Base-by-base conservation (phyloP, 2,113 vertebrate genomes). In the Grus americana region DNA sequence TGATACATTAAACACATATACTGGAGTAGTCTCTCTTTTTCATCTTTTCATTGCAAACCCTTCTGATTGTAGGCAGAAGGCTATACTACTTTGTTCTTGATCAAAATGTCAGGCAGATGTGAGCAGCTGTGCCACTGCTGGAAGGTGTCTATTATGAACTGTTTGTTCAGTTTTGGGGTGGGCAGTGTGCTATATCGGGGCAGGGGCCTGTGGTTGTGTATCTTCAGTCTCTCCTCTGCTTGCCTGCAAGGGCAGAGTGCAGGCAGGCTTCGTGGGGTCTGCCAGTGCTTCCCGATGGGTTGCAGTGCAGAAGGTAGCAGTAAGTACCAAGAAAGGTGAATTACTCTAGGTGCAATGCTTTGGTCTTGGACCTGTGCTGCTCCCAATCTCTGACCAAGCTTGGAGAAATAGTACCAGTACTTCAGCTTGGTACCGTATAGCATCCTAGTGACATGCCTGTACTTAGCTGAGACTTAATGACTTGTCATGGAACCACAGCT, bases 261-360 rank as follows among this genome's bases (percentile, higher is more conserved):
- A 26, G 24, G 11, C 50, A 42, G 80, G 59, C 14, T 40, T 27
- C 0, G 0, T 9, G 20, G 40, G 20, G 0, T 61, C 34, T 89
- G 12, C 5, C 0, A 4, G 34, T 42, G 14, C 36, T 65, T 80
- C 50, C 13, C 2, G 1, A 12, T 13, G 34, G 15, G 16, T 42
- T 59, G 26, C 29, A 15, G 1, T 24, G 42, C 36, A 50, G 55
- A 63, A 74, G 50, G 55, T n/a, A 3, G 0, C 29, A 32, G 6
- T 32, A 4, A 83, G 49, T 29, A n/a, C 40, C 22, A 32, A 38
- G 49, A 63, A 42, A 10, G 16, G 9, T 14, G 23, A 49, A 61
- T 58, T 82, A 47, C 32, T 81, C 16, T 32, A 26, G 61, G 47
- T 71, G n/a, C 9, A 5, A 0, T 38, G n/a, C 57, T 85, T 80